phyloP scores from a whole-genome alignment of 2,888 invertebrate genomes.

The Teleogryllus oceanicus region DNA sequence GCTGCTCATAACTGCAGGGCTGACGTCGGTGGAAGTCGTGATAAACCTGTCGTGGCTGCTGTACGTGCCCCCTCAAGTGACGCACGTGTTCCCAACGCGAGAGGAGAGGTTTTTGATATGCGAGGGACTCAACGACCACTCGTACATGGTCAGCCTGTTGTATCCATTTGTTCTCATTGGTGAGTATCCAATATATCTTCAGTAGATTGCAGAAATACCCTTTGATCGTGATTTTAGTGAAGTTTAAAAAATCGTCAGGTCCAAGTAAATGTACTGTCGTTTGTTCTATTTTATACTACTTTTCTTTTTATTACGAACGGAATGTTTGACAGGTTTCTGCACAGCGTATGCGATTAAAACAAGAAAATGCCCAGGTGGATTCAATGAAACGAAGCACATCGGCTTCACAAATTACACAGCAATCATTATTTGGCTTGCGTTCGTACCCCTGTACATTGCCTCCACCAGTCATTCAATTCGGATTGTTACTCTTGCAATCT shows the following conservation, averaged over 20 bases:
- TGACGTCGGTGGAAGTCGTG: constrained; percentile 51
- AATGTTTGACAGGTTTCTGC: constrained; percentile 46
- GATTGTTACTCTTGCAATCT: constrained; percentile 52
- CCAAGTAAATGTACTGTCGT: no score
- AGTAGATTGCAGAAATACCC: no score
- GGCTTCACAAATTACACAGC: constrained; percentile 57
- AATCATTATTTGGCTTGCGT: constrained; percentile 56
- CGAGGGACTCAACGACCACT: constrained; percentile 50
- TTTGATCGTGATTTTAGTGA: no score
- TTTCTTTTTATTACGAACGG: no score
- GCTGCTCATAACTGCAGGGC: constrained; percentile 51
- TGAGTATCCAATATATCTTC: constrained; percentile 32
- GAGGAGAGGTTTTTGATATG: constrained; percentile 45
- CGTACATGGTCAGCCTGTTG: constrained; percentile 52
- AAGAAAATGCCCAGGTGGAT: constrained; percentile 57
- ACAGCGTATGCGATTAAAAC: constrained; percentile 57
- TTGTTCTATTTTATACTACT: no score
- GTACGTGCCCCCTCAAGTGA: constrained; percentile 49
- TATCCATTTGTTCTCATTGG: constrained; percentile 55
- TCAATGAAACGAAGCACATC: constrained; percentile 57
- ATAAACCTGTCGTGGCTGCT: constrained; percentile 52
- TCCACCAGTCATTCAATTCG: constrained; percentile 51
- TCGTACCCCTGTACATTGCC: constrained; percentile 54
- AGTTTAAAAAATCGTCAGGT: no score
- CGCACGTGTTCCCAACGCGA: constrained; percentile 47